A percentile compares a stretch with the other conserved stretches of the same genome.
Conservation (phyloP, 2,797 vertebrate genomes). For the Glossophaga mutica region DNA sequence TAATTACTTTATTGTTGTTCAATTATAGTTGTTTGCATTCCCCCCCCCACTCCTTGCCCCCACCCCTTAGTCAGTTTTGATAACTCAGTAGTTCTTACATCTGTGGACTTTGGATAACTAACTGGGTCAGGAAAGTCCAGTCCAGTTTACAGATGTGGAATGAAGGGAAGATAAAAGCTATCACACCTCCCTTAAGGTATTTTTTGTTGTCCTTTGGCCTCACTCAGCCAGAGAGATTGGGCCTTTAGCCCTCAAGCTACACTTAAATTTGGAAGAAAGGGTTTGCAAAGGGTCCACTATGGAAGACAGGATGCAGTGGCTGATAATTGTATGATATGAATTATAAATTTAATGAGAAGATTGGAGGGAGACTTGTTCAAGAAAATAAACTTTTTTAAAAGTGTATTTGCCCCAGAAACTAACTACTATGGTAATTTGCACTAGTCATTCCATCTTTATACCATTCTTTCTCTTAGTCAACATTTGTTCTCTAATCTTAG, state of each 20-base stretch:
- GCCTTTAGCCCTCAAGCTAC: background rate
- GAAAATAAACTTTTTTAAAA: background rate
- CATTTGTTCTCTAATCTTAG: slow-evolving; percentile 12
- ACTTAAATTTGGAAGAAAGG: background rate
- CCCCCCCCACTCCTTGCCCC: too few relatives aligned
- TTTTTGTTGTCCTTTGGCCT: background rate
- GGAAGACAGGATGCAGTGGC: background rate
- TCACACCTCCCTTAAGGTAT: too few relatives aligned
- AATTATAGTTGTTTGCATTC: too few relatives aligned
- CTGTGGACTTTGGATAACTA: background rate
- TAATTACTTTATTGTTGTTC: too few relatives aligned
- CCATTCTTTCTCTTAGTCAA: background rate
- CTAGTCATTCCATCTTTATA: background rate
- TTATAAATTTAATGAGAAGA: background rate
- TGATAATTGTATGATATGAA: background rate
- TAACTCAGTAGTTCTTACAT: background rate
- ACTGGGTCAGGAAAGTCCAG: background rate
- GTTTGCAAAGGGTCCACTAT: background rate
- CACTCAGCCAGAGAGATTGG: background rate
- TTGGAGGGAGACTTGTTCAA: background rate
- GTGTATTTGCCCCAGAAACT: background rate
- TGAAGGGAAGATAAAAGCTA: background rate
- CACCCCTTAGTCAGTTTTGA: background rate
- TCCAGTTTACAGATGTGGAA: background rate
- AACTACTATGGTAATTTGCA: background rate